Evolutionary conservation across 2,113 vertebrate genomes (phyloP).

Genomic region (human (Homo sapiens)): GRCh38 chr13:108951001-108951500

Average conservation of each 20-base stretch:
- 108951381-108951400: rapidly evolving
- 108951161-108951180: neutral
- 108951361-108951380: rapidly evolving
- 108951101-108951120: neutral
- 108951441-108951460: neutral
- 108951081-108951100: neutral
- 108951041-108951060: too few species aligned
- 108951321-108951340: neutral
- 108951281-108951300: neutral
- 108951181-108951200: neutral
- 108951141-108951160: neutral
- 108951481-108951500: neutral
- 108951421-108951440: too few species aligned
- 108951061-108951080: too few species aligned
- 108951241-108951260: too few species aligned
- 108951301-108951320: neutral
- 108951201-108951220: neutral
- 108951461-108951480: neutral
- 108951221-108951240: neutral
- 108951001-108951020: too few species aligned
- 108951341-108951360: neutral
- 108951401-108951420: neutral
- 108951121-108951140: neutral
- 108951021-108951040: too few species aligned
- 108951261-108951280: neutral